Evolutionary conservation across 2,888 invertebrate genomes (phyloP).

Genomic region (Bhutanitis thaidina): DNA sequence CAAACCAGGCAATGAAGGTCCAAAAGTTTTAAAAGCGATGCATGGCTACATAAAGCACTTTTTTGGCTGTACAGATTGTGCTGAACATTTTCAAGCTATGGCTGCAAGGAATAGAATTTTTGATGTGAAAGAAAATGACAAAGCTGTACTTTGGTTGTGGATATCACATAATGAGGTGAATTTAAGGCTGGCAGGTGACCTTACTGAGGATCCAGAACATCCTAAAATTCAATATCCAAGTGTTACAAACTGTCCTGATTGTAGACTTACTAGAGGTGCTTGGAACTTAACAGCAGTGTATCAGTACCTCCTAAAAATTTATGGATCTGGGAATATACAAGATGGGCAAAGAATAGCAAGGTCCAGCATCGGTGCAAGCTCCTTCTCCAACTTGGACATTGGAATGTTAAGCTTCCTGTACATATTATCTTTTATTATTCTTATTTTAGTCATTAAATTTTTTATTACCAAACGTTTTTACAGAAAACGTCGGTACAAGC

Average conservation of each 20-base stretch:
- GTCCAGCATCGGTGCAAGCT: constrained; percentile 53
- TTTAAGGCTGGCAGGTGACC: constrained; percentile 89
- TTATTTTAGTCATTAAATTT: constrained; percentile 87
- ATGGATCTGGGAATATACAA: constrained; percentile 54
- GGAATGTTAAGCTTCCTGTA: constrained; percentile 88
- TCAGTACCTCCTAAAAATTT: constrained; percentile 79
- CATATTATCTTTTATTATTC: constrained; percentile 85
- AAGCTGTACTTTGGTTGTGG: constrained; percentile 96
- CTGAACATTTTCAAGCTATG: constrained; percentile 94
- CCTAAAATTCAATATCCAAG: constrained; percentile 95
- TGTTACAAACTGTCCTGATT: constrained; percentile 82
- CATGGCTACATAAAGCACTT: constrained; percentile 93
- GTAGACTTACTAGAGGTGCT: constrained; percentile 76
- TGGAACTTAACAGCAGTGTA: constrained; percentile 84
- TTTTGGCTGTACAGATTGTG: constrained; percentile 96
- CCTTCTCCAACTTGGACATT: constrained; percentile 84
- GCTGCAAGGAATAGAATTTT: constrained; percentile 84
- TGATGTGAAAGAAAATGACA: constrained; percentile 84
- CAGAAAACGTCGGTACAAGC: constrained; percentile 86
- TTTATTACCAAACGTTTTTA: constrained; percentile 85
- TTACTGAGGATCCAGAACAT: constrained; percentile 93
- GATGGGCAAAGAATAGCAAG: constrained; percentile 33
- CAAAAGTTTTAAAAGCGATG: constrained; percentile 89
- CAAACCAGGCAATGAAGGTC: constrained; percentile 74
- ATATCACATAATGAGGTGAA: constrained; percentile 96